Base-by-base conservation (phyloP, 64 coral and sea anemone genomes). In the Montipora sp. region DNA sequence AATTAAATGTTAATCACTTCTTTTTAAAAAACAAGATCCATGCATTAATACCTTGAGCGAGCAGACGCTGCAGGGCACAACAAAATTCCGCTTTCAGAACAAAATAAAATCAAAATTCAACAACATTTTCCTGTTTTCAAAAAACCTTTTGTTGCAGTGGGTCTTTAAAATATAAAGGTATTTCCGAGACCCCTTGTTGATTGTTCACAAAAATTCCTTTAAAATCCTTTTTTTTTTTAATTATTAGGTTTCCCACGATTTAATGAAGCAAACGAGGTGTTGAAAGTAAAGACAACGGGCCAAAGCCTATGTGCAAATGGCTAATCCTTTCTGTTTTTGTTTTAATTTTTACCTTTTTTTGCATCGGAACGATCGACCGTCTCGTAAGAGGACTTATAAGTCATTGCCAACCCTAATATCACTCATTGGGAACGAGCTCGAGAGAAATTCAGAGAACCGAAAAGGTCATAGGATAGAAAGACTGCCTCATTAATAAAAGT, bases 61-160 rank as follows among this genome's bases (percentile, higher is more conserved):
- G 59, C 10, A 63, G 27, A n/a, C 16, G 59, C 80, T 36, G 1
- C 13, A 47, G 60, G 81, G 44, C 59, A 18, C 24, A 36, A 68
- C 47, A 69, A 68, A 83, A 43, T 83, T 83, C 81, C 81, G 81
- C 81, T 65, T 83, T 83, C 60, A 11, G 59, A 59, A 83, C 44
- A 83, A 13, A 44, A 36, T 47, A 60, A 43, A 19, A 44, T 83
- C 7, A 21, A 61, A 61, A 82, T 24, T 36, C 53, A 9, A 55
- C 9, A 59, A 67, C 21, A n/a, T 82, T 80, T 82, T 82, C 57
- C 57, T 60, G 53, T 82, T 82, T 82, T 63, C 55, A 59, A 61
- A 36, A 53, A 79, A 79, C 19, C 48, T 43, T 20, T 55, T 79
- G 14, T 49, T 8, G 5, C 15, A 50, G 19, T 43, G 19, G 47